Base-by-base conservation (phyloP, 2,888 invertebrate genomes). In the Malthinus flaveolus region DNA sequence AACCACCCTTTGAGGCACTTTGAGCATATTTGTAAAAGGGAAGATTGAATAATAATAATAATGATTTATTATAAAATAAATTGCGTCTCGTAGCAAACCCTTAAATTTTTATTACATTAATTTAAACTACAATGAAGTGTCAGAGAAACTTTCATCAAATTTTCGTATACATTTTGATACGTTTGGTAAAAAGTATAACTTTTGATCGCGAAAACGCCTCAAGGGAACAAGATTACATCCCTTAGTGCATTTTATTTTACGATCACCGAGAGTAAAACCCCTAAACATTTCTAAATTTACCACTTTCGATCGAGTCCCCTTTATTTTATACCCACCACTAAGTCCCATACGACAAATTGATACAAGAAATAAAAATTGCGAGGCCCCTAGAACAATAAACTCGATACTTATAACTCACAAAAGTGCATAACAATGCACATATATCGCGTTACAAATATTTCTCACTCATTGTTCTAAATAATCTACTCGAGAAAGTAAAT, bases 231-330 rank as follows among this genome's bases (percentile, higher is more conserved):
- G 65, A 66, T 67, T 67, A 67, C 63, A 60, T 59, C 62, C 66
- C 66, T 63, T 63, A 65, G 64, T 61, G 62, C 62, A 61, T 67
- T 66, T 67, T 67, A 67, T 67, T 67, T 66, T 59, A 53, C 65
- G 64, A 67, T 67, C 62, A 60, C 52, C 46, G 55, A 56, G 61
- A 58, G 63, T 54, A 57, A 53, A 56, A 50, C 61, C 61, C 61
- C 53, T 49, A 50, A 64, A 50, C 55, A 62, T 60, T 62, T 64
- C 59, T 59, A 60, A 62, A 60, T 64, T 64, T 62, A 60, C 54
- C 56, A 62, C 64, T 63, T 49, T 62, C 62, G 64, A 64, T 64
- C 64, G 60, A 60, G 57, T 62, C 61, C 53, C 46, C 54, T 36
- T 44, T 56, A 51, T 60, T 57, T 56, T 50, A 55, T 53, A 53